Conservation (phyloP, 1,140 invertebrate genomes). For the Formica selysi region DNA sequence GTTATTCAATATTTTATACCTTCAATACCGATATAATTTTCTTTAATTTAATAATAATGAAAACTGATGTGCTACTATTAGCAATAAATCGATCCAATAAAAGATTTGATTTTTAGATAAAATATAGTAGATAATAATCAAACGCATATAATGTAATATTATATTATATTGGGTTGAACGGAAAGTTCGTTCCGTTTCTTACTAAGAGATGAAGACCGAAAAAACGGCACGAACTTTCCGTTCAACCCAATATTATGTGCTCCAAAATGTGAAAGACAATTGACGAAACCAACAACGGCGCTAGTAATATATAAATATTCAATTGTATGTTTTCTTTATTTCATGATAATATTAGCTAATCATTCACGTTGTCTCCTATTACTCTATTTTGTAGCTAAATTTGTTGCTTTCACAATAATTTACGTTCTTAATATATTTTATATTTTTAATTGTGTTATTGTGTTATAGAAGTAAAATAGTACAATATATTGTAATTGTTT, state of each 20-base stretch:
- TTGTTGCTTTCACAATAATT: constrained; percentile 85
- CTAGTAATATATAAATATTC: constrained; percentile 82
- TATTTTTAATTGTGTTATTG: constrained; percentile 80
- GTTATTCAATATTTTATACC: background rate
- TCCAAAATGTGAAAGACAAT: constrained; percentile 31
- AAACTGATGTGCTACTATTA: background rate
- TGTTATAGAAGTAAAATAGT: constrained; percentile 83
- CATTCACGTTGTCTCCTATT: constrained; percentile 85
- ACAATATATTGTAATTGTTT: constrained; percentile 80
- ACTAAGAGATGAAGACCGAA: too few relatives aligned
- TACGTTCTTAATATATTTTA: constrained; percentile 78
- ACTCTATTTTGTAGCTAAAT: constrained; percentile 85
- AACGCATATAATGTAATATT: background rate
- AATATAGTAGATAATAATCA: constrained; percentile 7
- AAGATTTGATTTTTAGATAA: background rate
- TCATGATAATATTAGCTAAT: constrained; percentile 82
- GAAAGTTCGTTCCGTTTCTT: too few relatives aligned
- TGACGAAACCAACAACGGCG: constrained; percentile 82
- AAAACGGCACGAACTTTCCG: too few relatives aligned
- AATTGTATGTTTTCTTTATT: constrained; percentile 79
- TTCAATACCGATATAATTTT: constrained; percentile 11
- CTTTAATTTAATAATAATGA: background rate
- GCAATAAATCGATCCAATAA: background rate
- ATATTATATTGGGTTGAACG: background rate
- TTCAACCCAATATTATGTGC: background rate